Evolutionary conservation across 1,140 invertebrate species (phyloP), one percentile per base, ranked within the genome.

Genomic region (Choristoneura fumiferana): DNA sequence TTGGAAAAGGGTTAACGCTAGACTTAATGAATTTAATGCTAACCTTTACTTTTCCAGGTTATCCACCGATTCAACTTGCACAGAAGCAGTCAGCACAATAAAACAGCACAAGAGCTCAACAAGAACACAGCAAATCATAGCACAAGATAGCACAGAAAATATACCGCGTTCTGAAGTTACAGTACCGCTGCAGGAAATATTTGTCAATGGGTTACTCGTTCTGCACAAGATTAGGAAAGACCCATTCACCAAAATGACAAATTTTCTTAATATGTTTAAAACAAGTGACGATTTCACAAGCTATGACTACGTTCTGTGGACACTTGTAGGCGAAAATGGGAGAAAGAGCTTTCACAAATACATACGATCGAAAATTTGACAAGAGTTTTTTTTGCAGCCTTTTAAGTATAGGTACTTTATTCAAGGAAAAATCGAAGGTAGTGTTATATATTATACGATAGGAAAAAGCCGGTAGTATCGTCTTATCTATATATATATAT

Each of bases 361-460:
- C 22, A 43, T 43, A 43, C 15, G 40, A n/a, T 18, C 40, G 6
- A 43, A 43, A n/a, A 43, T 43, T 43, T 43, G 15, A 43, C n/a
- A n/a, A n/a, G n/a, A n/a, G n/a, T n/a, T n/a, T n/a, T n/a, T n/a
- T n/a, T n/a, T n/a, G n/a, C n/a, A n/a, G n/a, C n/a, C n/a, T n/a
- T n/a, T n/a, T n/a, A n/a, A n/a, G n/a, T n/a, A n/a, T n/a, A n/a
- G n/a, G n/a, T n/a, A n/a, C n/a, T n/a, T n/a, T n/a, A n/a, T n/a
- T n/a, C n/a, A n/a, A n/a, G n/a, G n/a, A n/a, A n/a, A n/a, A n/a
- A n/a, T n/a, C n/a, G n/a, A n/a, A n/a, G n/a, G n/a, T n/a, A n/a
- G n/a, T n/a, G n/a, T n/a, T n/a, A n/a, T n/a, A n/a, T n/a, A n/a
- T n/a, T n/a, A n/a, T n/a, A n/a, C n/a, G n/a, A n/a, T n/a, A n/a